Evolutionary conservation across 2,113 vertebrate genomes (phyloP), one percentile per base, ranked within the genome.

Genomic region (Plestiodon gilberti): DNA sequence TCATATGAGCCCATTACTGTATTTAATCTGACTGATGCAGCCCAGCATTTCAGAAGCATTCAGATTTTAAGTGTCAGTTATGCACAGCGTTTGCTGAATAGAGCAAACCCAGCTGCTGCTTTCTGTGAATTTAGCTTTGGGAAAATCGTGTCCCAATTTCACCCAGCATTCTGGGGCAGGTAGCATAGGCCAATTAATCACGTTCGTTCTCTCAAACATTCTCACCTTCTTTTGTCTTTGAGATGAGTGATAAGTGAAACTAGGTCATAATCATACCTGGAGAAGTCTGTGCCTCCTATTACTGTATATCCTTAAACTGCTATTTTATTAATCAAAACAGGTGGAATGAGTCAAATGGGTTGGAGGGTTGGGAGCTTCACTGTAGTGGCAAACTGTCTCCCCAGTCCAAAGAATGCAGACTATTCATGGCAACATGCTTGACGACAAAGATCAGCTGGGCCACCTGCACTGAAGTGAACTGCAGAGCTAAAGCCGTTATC

Each of bases 151-250:
- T 74, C 78, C 85, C 78, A 87, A 64, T 81, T 87, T 87, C 71
- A 75, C 10, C 52, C 69, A 64, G 78, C 59, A 87, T 81, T 87
- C 78, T 87, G 69, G 85, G 78, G 33, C 78, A 75, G 57, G 59
- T 81, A 87, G 35, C 40, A 52, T 14, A 86, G n/a, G 59, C 85
- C 78, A 74, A 81, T 87, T 87, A 87, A 87, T 74, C 69, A 81
- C 69, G 55, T 81, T 64, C 22, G 28, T 73, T 62, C 67, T 33
- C 77, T 71, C 67, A 73, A 87, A 65, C 48, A 55, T 20, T 75
- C 23, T 81, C 69, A 75, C 78, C 85, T 81, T 80, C 69, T 80
- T 84, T 81, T 81, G n/a, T 81, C 85, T 87, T 87, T 87, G 78
- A 87, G 52, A 30, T 86, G 57, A 81, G n/a, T 4, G 62, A 75